Evolutionary conservation across 2,888 invertebrate species (phyloP).

Genomic region (Drosophila paucipuncta): DNA sequence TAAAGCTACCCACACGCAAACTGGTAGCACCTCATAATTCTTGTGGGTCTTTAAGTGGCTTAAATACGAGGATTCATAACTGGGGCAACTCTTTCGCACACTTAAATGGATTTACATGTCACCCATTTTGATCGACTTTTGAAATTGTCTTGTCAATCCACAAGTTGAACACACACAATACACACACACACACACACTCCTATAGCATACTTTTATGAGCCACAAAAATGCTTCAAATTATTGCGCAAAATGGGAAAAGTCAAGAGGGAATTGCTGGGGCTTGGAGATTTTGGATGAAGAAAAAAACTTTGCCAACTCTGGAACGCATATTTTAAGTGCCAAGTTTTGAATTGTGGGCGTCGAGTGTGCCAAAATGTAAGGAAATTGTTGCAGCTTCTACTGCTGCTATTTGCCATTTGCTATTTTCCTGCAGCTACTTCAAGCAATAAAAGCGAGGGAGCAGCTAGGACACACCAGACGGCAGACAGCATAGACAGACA

Average conservation of each 20-base stretch:
- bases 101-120: conserved; percentile 61
- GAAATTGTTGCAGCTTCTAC: conserved; percentile 70
- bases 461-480: conserved; percentile 19
- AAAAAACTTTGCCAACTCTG: conserved; percentile 43
- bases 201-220: conserved; percentile 58
- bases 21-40: conserved; percentile 39
- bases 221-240: conserved; percentile 56
- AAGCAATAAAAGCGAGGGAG: conserved; percentile 65
- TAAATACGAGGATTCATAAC: conserved; percentile 42
- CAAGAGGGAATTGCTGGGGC: conserved; percentile 3
- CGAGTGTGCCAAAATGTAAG: conserved; percentile 63
- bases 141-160: conserved; percentile 53
- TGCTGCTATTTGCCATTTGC: conserved; percentile 58
- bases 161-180: background rate
- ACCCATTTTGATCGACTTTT: conserved; percentile 46
- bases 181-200: background rate
- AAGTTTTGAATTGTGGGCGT: conserved; percentile 67
- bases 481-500: conserved; percentile 16
- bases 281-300: conserved; percentile 1
- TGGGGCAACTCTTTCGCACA: conserved; percentile 51
- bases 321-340: conserved; percentile 75
- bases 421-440: conserved; percentile 55
- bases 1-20: conserved; percentile 9
- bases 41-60: conserved; percentile 51
- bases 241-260: conserved; percentile 26